phyloP scores from a whole-genome alignment of 53 echinoderm and acorn worm species.

The Hippasteria phrygiana region DNA sequence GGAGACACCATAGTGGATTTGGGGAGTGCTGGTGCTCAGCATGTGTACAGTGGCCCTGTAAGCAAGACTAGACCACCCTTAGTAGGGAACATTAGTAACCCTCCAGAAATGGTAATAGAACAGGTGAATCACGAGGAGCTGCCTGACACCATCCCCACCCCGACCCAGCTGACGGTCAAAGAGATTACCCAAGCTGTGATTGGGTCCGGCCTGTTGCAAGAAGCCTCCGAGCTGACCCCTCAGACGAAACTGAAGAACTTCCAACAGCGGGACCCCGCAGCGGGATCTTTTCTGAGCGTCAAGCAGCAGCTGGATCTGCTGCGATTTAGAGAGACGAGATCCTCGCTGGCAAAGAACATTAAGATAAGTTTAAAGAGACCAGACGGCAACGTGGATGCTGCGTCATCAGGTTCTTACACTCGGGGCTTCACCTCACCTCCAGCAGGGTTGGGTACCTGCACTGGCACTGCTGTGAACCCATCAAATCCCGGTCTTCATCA shows the following conservation, averaged over 20 bases:
- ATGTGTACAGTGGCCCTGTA: too few relatives aligned
- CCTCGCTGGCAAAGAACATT: not conserved
- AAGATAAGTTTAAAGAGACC: not conserved
- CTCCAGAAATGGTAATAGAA: too few relatives aligned
- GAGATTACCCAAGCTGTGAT: too few relatives aligned
- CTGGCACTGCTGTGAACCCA: not conserved
- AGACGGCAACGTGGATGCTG: not conserved
- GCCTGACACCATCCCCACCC: too few relatives aligned
- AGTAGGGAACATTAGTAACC: too few relatives aligned
- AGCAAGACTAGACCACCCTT: too few relatives aligned
- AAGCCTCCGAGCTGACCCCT: too few relatives aligned
- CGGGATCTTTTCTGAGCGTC: not conserved
- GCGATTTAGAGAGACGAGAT: not conserved
- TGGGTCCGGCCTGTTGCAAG: too few relatives aligned
- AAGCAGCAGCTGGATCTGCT: not conserved
- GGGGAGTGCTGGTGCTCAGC: not conserved
- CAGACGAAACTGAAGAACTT: not conserved
- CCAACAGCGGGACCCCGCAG: too few relatives aligned
- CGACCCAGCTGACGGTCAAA: too few relatives aligned
- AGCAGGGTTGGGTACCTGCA: not conserved
- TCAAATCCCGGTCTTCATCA: not conserved
- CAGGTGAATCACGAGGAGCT: too few relatives aligned
- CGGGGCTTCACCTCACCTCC: not conserved
- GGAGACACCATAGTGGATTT: not conserved
- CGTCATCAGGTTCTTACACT: not conserved